Evolutionary conservation across 2,888 invertebrate genomes (phyloP).

Genomic region (Eristalis intricaria): DNA sequence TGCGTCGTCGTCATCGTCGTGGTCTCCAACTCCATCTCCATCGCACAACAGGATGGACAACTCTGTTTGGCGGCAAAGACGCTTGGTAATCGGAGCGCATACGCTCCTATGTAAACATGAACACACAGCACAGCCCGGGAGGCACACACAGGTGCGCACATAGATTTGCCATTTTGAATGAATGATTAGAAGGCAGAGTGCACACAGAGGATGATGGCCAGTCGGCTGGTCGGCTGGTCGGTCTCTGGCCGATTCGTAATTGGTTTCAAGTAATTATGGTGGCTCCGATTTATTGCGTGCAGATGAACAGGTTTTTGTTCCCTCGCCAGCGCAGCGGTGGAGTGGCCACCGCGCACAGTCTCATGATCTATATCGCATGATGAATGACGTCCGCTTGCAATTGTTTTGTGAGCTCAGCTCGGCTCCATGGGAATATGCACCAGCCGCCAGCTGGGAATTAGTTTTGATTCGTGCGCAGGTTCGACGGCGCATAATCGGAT

Average conservation of each 20-base stretch:
- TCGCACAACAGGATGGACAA: slow-evolving; percentile 62
- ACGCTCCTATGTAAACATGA: slow-evolving; percentile 25
- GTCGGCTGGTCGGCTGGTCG: neutral
- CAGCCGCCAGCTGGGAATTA: slow-evolving; percentile 42
- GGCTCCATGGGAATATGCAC: slow-evolving; percentile 37
- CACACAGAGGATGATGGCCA: neutral
- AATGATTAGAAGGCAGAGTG: slow-evolving; percentile 66
- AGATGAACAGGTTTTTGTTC: slow-evolving; percentile 64
- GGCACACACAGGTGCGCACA: slow-evolving; percentile 18
- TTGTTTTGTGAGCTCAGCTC: slow-evolving; percentile 34
- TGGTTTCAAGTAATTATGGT: slow-evolving; percentile 68
- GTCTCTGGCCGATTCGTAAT: slow-evolving; percentile 56
- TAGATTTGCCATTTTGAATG: slow-evolving; percentile 58
- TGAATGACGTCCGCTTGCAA: slow-evolving; percentile 67
- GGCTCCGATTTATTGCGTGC: slow-evolving; percentile 69
- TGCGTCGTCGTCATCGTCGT: slow-evolving; percentile 40
- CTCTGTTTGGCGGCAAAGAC: slow-evolving; percentile 41
- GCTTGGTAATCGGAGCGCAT: slow-evolving; percentile 67
- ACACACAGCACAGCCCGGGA: neutral
- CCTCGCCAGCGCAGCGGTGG: slow-evolving; percentile 2
- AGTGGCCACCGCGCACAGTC: slow-evolving; percentile 9
- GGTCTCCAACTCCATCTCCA: slow-evolving; percentile 1
- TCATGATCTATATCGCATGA: slow-evolving; percentile 70
- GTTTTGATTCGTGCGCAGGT: slow-evolving; percentile 50
- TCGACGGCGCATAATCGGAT: slow-evolving; percentile 11